Evolutionary conservation across 1,140 invertebrate species (phyloP), one percentile per base, ranked within the genome.

Genomic region (Lepidurus packardi): DNA sequence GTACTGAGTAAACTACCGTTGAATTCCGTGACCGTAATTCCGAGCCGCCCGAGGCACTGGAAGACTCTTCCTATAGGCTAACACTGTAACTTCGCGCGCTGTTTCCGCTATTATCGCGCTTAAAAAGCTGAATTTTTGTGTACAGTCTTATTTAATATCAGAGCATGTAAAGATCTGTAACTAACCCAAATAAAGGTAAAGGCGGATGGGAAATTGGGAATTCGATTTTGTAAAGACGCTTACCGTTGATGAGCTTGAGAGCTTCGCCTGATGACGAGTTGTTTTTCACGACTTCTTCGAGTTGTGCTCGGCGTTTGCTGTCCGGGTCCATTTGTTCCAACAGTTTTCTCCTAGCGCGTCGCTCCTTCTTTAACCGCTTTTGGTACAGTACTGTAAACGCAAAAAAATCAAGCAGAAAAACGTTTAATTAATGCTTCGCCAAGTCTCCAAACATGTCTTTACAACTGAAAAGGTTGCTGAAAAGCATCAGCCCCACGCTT

Each of bases 321-420:
- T 94, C 92, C 78, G 90, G 83, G 78, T 94, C 93, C 78, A 96
- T 84, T 81, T 95, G 92, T 80, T 95, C 93, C 83, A 95, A 93
- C 42, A 94, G 87, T 80, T 91, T 89, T 82, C 92, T 90, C 81
- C 94, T 89, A 42, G 91, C 90, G 83, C 93, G 91, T 81, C 92
- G 90, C 84, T 96, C 94, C 82, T 93, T 93, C 86, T 93, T 91
- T 84, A 95, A 87, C 47, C 94, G 90, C 83, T 94, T 95, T 84
- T 95, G 92, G 84, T 94, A 93, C 80, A 92, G 87, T 78, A 92
- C 94, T 95, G 89, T 8, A 88, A 90, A 83, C 82, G 85, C 86
- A 85, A 77, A 81, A 83, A 82, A 81, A 11, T 76, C 78, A 74
- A 82, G 78, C 44, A 47, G 78, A 73, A 79, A 45, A 74, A 74